Evolutionary conservation across 1,140 invertebrate genomes (phyloP), one percentile per base, ranked within the genome.

Genomic region (Ceratosolen solmsi): DNA sequence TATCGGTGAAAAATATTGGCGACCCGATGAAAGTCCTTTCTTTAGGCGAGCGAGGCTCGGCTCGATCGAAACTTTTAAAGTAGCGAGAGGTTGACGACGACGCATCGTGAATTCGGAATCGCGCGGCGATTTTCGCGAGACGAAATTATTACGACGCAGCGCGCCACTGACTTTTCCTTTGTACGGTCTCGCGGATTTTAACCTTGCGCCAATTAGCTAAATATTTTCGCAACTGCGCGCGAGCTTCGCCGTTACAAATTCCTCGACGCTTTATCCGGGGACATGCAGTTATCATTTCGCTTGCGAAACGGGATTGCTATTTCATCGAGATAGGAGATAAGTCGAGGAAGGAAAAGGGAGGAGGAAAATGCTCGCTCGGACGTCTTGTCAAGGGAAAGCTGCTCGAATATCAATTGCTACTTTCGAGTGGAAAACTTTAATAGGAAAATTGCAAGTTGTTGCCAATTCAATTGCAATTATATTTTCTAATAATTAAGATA

Each of bases 191-290:
- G 72, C 58, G 17, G 30, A 49, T 76, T 22, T 49, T 58, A 65
- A 70, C 79, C 72, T 81, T 70, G 79, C 79, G 36, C 79, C 60
- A 74, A 76, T 81, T 75, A 51, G 33, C 33, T 58, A 70, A 68
- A 81, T 81, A 75, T 75, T 81, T 81, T 81, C 49, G 70, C 13
- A 80, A 79, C 54, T 33, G 25, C n/a, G 11, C 41, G 13, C 17
- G n/a, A 68, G 1, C 20, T 30, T 49, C 36, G 13, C 36, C 41
- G 20, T 27, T 60, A 3, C 33, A 36, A 38, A 41, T 60, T 75
- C n/a, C 27, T 75, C 49, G n/a, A 0, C 51, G 15, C 15, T 5
- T 4, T 0, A 2, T 54, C 56, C 49, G 13, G 54, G 17, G 8
- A 36, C 54, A 20, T 9, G 54, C 33, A 60, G 27, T 60, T 38